Evolutionary conservation across 2,888 invertebrate species (phyloP), one percentile per base, ranked within the genome.

Genomic region (Caprella mutica): DNA sequence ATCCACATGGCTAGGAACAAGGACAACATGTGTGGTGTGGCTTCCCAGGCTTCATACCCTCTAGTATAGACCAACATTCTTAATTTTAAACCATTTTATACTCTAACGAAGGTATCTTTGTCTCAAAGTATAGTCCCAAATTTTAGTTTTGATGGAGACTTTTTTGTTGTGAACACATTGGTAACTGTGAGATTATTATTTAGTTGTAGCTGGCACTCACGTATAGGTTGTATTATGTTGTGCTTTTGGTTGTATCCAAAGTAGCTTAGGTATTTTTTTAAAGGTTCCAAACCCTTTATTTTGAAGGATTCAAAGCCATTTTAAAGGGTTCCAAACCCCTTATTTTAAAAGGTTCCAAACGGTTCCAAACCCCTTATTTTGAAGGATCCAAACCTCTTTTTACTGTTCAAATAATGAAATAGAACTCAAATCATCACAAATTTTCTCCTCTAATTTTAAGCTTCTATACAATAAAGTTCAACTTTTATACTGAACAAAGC

Each of bases 11-110:
- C 86, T 27, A 80, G 92, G 68, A 89, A 92, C 75, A 77, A 77
- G 68, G 69, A 84, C 30, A 92, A 93, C 74, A 80, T 84, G 71
- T 93, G 92, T 73, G 92, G 92, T 68, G 81, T 93, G 72, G 91
- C 92, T 55, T 76, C 82, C 44, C 73, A 78, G 65, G 84, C 91
- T 65, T 87, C 86, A 70, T 92, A 86, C 74, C 92, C 92, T 26
- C 78, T 87, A 56, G 88, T 90, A 68, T 89, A 56, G 43, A 17
- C 17, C 2, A 43, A n/a, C 17, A 14, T 14, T 12, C 12, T 14
- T 14, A 12, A 12, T 35, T 35, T 12, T 35, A n/a, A n/a, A n/a
- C n/a, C n/a, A n/a, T n/a, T 35, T 35, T 42, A 42, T 42, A 42
- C 12, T 38, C 19, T 38, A n/a, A 38, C 3, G 19, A 38, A 17